Evolutionary conservation across 37 sponge, comb jelly and placozoan genomes (phyloP).

Genomic region (Diacarnus erythraeanus): DNA sequence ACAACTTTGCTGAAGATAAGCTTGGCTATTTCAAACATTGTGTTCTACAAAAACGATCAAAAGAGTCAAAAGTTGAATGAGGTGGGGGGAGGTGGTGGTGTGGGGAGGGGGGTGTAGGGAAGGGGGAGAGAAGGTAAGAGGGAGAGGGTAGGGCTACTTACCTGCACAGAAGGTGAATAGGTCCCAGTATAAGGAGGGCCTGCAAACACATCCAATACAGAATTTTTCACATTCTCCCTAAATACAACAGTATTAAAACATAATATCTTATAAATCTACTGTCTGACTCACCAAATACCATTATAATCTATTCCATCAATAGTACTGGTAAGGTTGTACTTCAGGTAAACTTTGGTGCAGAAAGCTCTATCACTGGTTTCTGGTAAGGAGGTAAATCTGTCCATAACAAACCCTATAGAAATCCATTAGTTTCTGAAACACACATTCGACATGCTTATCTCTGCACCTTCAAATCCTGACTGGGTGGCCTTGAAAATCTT

Average conservation of each 20-base stretch:
- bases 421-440: neutral
- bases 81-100: neutral
- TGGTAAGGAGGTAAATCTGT: conserved; percentile 53
- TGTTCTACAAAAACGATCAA: conserved; percentile 23
- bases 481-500: conserved; percentile 68
- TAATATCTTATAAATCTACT: neutral
- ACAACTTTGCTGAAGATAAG: conserved; percentile 19
- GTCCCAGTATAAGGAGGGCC: conserved; percentile 52
- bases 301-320: conserved; percentile 45
- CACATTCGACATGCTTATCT: neutral
- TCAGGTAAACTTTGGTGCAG: conserved; percentile 35
- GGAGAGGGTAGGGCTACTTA: neutral
- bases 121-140: neutral
- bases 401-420: conserved; percentile 39
- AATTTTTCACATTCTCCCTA: conserved; percentile 17
- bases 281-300: conserved; percentile 28
- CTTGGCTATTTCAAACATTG: conserved; percentile 47
- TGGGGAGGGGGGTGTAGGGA: neutral
- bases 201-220: conserved; percentile 54
- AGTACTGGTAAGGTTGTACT: conserved; percentile 24
- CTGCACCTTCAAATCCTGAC: conserved; percentile 61
- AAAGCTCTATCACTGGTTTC: conserved; percentile 44
- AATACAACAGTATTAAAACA: neutral
- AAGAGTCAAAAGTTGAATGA: neutral
- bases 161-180: conserved; percentile 65